phyloP scores from a whole-genome alignment of 1,140 invertebrate genomes.

The Drosophila equinoxialis region DNA sequence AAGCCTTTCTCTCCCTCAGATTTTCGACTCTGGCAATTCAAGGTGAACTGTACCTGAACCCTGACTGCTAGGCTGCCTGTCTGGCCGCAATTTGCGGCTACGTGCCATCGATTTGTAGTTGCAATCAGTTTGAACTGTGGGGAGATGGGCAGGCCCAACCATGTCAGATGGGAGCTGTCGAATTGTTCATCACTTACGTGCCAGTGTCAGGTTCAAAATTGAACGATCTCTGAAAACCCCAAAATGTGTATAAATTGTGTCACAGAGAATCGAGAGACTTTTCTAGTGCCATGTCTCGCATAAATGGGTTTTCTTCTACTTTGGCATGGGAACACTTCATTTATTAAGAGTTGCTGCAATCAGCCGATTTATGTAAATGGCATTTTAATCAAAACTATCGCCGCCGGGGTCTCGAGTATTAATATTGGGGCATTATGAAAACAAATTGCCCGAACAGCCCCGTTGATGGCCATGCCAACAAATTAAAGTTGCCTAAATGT shows the following conservation, averaged over 20 bases:
- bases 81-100: slow-evolving; percentile 63
- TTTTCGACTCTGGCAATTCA: slow-evolving; percentile 24
- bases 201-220: slow-evolving; percentile 36
- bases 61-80: slow-evolving; percentile 19
- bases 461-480: slow-evolving; percentile 62
- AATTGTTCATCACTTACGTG: slow-evolving; percentile 44
- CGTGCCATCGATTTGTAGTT: slow-evolving; percentile 64
- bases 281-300: no score
- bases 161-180: slow-evolving; percentile 26
- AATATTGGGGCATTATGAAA: slow-evolving; percentile 61
- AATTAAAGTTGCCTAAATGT: slow-evolving; percentile 78
- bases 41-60: slow-evolving; percentile 55
- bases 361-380: slow-evolving; percentile 60
- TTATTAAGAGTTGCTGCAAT: background rate
- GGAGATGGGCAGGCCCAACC: slow-evolving; percentile 14
- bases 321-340: no score
- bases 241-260: background rate
- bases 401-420: slow-evolving; percentile 52
- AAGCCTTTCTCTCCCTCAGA: slow-evolving; percentile 37
- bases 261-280: background rate
- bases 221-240: no score
- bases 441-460: slow-evolving; percentile 62
- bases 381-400: slow-evolving; percentile 71
- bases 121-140: slow-evolving; percentile 71
- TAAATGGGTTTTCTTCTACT: no score